Percentiles rank a stretch among this genome's conserved stretches.
Conservation (phyloP, 2,888 invertebrate genomes). For the Ethmia dodecea region DNA sequence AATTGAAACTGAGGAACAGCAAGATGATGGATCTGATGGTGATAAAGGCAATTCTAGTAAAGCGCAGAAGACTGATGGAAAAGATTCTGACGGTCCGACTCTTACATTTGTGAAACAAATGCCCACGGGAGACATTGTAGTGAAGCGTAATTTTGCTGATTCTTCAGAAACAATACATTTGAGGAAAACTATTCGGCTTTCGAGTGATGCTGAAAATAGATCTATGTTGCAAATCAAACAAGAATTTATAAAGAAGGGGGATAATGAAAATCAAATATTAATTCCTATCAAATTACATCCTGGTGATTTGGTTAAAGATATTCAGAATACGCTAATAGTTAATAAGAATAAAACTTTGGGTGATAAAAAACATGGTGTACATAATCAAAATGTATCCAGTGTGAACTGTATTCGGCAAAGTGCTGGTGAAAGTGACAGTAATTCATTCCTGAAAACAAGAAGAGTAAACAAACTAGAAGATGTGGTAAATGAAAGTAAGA, state of each 20-base stretch:
- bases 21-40: slow-evolving; percentile 75
- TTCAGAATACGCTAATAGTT: slow-evolving; percentile 70
- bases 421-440: slow-evolving; percentile 62
- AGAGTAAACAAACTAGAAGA: slow-evolving; percentile 65
- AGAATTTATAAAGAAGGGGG: slow-evolving; percentile 62
- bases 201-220: slow-evolving; percentile 64
- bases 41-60: slow-evolving; percentile 54
- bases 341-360: slow-evolving; percentile 67
- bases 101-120: slow-evolving; percentile 65
- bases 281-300: slow-evolving; percentile 64
- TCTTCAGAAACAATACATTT: slow-evolving; percentile 58
- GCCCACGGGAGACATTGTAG: slow-evolving; percentile 59
- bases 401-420: slow-evolving; percentile 64
- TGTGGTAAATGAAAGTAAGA: slow-evolving; percentile 62
- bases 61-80: slow-evolving; percentile 41
- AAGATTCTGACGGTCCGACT: slow-evolving; percentile 53
- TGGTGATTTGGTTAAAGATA: slow-evolving; percentile 70
- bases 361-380: slow-evolving; percentile 73
- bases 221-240: slow-evolving; percentile 64
- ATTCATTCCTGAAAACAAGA: slow-evolving; percentile 58
- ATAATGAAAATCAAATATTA: slow-evolving; percentile 65
- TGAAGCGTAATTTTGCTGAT: slow-evolving; percentile 59
- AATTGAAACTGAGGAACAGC: slow-evolving; percentile 77
- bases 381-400: slow-evolving; percentile 69
- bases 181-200: slow-evolving; percentile 63